These are phyloP conservation scores for Paedocypris micromegethes DNA, from an alignment of 2,797 vertebrate genomes.

Conservation along the genomic window DNA sequence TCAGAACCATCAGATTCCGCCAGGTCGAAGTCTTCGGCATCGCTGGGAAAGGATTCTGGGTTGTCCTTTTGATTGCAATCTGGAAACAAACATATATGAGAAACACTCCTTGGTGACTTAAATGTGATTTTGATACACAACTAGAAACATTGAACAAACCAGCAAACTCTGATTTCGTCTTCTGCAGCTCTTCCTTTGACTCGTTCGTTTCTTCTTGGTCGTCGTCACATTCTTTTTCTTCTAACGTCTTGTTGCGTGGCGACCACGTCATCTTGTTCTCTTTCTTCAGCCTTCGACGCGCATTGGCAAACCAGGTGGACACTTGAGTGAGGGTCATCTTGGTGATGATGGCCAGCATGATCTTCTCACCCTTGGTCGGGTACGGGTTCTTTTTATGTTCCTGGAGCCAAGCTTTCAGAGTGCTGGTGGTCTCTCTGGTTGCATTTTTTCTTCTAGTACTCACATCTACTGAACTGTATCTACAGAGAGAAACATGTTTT, in stretches of 20 bases:
- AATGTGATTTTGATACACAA: constrained; percentile 8
- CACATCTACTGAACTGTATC: constrained; percentile 84
- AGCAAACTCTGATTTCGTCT: constrained; percentile 76
- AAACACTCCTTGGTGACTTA: neutral
- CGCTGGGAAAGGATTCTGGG: constrained; percentile 80
- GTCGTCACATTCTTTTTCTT: constrained; percentile 84
- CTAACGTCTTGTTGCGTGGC: constrained; percentile 85
- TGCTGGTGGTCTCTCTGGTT: constrained; percentile 88
- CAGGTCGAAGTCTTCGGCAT: constrained; percentile 87
- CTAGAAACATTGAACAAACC: constrained; percentile 60
- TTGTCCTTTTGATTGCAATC: constrained; percentile 67
- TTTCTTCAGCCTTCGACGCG: constrained; percentile 85
- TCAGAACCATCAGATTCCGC: constrained; percentile 83
- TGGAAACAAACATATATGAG: constrained; percentile 46
- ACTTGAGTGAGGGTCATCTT: constrained; percentile 91
- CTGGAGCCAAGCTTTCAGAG: constrained; percentile 82
- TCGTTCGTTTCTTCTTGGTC: constrained; percentile 81
- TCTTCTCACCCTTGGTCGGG: constrained; percentile 85
- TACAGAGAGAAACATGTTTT: constrained; percentile 45
- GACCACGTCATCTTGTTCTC: constrained; percentile 95
- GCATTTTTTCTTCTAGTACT: constrained; percentile 89
- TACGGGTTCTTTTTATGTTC: constrained; percentile 86
- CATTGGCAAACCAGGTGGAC: constrained; percentile 92
- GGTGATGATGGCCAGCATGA: constrained; percentile 85
- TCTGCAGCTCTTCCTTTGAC: constrained; percentile 78